A percentile compares a stretch with the other conserved stretches of the same genome.
These are phyloP conservation scores for Geodia barretti DNA, from an alignment of 37 sponge, comb jelly and placozoan species.

Conservation along the genomic window DNA sequence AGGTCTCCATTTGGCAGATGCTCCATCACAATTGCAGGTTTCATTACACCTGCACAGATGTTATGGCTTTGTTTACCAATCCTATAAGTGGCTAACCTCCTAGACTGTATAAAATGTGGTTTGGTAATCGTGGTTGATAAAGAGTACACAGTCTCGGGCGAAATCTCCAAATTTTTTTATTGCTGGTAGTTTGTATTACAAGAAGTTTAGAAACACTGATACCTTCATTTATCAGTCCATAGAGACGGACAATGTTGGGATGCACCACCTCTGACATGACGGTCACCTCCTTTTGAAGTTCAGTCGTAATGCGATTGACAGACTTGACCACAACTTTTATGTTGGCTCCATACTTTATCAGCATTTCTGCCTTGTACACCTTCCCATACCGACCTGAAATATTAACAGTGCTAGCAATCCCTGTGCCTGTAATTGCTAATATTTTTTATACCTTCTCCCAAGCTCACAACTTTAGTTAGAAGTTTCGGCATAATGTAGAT, in stretches of 20 bases:
- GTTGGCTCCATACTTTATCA: too few relatives aligned
- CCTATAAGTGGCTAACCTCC: too few relatives aligned
- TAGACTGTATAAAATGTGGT: too few relatives aligned
- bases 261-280: slow-evolving; percentile 32
- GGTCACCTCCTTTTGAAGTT: slow-evolving; percentile 14
- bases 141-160: too few relatives aligned
- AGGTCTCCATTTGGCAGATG: slow-evolving; percentile 64
- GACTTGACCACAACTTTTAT: slow-evolving; percentile 23
- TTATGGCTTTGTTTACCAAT: too few relatives aligned
- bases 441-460: not conserved
- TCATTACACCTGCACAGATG: not conserved
- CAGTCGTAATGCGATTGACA: not conserved
- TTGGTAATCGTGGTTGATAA: too few relatives aligned
- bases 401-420: not conserved
- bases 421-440: not conserved
- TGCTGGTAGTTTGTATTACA: too few relatives aligned
- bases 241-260: slow-evolving; percentile 45
- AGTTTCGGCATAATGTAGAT: not conserved
- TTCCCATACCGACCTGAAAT: slow-evolving; percentile 39
- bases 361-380: slow-evolving; percentile 39
- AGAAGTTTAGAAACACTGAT: too few relatives aligned
- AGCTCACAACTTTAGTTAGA: not conserved
- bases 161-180: too few relatives aligned
- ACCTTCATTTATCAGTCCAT: slow-evolving; percentile 39
- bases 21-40: slow-evolving; percentile 51